Conservation (phyloP, 2,113 vertebrate species). For the Chionodraco myersi region DNA sequence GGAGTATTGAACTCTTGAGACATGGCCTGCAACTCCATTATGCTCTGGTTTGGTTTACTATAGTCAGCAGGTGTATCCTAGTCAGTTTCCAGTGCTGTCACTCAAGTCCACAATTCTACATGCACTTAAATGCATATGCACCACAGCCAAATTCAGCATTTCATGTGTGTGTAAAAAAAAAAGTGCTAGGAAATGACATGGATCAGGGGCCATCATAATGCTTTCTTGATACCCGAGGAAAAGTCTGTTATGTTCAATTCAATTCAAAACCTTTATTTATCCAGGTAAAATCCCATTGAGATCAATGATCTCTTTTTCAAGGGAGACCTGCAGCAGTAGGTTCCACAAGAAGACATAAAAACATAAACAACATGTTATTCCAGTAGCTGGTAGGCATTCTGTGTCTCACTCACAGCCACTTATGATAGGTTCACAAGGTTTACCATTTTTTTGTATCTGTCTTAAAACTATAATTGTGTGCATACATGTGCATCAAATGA, state of each 20-base stretch:
- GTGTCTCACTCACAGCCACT: not conserved
- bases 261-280: too few species aligned
- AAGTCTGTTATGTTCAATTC: not conserved
- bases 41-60: slow-evolving; percentile 52
- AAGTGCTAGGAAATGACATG: slow-evolving; percentile 11
- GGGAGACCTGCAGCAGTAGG: too few species aligned
- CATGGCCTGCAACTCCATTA: slow-evolving; percentile 55
- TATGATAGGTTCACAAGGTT: not conserved
- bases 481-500: not conserved
- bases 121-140: not conserved
- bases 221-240: slow-evolving; percentile 4
- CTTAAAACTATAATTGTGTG: not conserved
- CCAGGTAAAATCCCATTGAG: too few species aligned
- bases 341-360: too few species aligned
- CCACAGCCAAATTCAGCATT: not conserved
- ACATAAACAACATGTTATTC: too few species aligned
- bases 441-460: not conserved
- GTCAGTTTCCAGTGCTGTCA: slow-evolving; percentile 28
- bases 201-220: not conserved
- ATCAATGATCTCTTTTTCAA: too few species aligned
- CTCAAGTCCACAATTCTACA: slow-evolving; percentile 6
- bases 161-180: not conserved
- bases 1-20: slow-evolving; percentile 73
- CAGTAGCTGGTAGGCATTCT: not conserved
- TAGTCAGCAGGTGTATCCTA: slow-evolving; percentile 22